These are phyloP conservation scores for Drosophila subsilvestris DNA, from an alignment of 2,888 invertebrate genomes.

Conservation along the genomic window DNA sequence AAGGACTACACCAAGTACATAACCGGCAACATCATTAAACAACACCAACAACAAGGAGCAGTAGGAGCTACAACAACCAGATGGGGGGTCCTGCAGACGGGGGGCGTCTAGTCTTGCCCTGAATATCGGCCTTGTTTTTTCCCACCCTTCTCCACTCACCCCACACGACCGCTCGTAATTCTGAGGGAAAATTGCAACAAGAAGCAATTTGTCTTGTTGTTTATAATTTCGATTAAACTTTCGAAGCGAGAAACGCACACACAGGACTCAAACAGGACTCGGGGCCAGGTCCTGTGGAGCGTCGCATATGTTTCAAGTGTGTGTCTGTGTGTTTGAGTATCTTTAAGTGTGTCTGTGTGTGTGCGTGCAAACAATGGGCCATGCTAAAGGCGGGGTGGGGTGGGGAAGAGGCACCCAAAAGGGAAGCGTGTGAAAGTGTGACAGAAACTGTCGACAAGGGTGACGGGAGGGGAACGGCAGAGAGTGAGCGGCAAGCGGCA, in stretches of 20 bases:
- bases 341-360: conserved; percentile 39
- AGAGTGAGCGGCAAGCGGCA: neutral
- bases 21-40: conserved; percentile 1
- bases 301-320: conserved; percentile 58
- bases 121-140: neutral
- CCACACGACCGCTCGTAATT: neutral
- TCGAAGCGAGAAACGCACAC: conserved; percentile 56
- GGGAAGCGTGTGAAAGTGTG: conserved; percentile 49
- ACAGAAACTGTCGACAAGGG: conserved; percentile 48
- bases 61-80: neutral
- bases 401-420: conserved; percentile 2
- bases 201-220: conserved; percentile 80
- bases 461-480: conserved; percentile 4
- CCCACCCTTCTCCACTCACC: neutral
- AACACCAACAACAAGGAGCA: neutral
- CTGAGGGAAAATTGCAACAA: conserved; percentile 69
- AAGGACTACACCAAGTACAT: neutral
- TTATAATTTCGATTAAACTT: conserved; percentile 82
- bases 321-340: conserved; percentile 23
- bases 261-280: conserved; percentile 9
- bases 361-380: conserved; percentile 47
- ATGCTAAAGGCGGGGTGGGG: conserved; percentile 10
- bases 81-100: neutral
- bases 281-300: conserved; percentile 9
- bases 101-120: neutral